phyloP scores from a whole-genome alignment of 2,888 invertebrate genomes.

The Caenorhabditis virilis region DNA sequence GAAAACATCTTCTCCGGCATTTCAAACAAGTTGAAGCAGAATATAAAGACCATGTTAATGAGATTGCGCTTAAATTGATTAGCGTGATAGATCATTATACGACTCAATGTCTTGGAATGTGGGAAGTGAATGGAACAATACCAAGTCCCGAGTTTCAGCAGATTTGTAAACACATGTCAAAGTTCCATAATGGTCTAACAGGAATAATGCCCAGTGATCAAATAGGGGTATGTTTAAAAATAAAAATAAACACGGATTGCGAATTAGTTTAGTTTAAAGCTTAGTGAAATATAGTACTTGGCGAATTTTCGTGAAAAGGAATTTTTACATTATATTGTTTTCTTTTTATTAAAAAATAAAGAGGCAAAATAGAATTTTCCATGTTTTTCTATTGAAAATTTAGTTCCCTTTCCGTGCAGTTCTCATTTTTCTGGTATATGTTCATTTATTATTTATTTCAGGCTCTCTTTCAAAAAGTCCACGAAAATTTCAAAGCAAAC shows the following conservation, averaged over 20 bases:
- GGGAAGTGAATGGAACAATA: slow-evolving; percentile 88
- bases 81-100: slow-evolving; percentile 86
- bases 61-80: slow-evolving; percentile 88
- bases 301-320: too few relatives aligned
- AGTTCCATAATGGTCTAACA: slow-evolving; percentile 64
- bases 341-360: too few relatives aligned
- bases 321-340: too few relatives aligned
- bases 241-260: too few relatives aligned
- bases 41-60: slow-evolving; percentile 83
- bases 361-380: too few relatives aligned
- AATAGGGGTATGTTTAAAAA: slow-evolving; percentile 43
- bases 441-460: too few relatives aligned
- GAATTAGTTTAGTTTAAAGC: too few relatives aligned
- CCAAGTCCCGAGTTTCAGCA: slow-evolving; percentile 78
- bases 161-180: slow-evolving; percentile 76
- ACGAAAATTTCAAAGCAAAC: slow-evolving; percentile 60
- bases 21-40: slow-evolving; percentile 57
- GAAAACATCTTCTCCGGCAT: slow-evolving; percentile 56
- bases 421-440: too few relatives aligned
- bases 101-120: slow-evolving; percentile 80
- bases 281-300: too few relatives aligned
- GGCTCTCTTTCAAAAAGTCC: slow-evolving; percentile 51
- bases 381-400: too few relatives aligned
- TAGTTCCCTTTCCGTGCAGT: too few relatives aligned
- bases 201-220: slow-evolving; percentile 61